A percentile compares a stretch with the other conserved stretches of the same genome.
phyloP scores from a whole-genome alignment of 2,797 vertebrate genomes.

The Macropus fuliginosus region DNA sequence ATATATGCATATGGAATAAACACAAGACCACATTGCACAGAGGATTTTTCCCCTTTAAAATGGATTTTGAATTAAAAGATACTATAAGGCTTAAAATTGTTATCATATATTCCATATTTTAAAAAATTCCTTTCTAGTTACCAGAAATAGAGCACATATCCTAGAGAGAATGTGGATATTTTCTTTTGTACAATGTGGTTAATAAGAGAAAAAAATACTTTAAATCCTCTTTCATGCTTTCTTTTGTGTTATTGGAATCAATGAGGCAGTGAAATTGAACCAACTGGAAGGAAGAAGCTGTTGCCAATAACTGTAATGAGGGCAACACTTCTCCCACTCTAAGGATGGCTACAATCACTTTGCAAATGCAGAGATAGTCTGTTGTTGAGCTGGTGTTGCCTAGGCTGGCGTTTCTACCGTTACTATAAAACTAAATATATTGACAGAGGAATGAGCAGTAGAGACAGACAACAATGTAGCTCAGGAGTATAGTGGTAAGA shows the following conservation, averaged over 20 bases:
- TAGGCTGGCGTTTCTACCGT: background rate
- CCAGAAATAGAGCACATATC: background rate
- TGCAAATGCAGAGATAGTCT: background rate
- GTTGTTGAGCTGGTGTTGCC: background rate
- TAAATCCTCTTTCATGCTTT: background rate
- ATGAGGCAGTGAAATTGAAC: background rate
- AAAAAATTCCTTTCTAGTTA: conserved; percentile 32
- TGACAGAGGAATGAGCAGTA: background rate
- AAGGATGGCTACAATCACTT: background rate
- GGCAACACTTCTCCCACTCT: background rate
- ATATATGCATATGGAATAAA: background rate
- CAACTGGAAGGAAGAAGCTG: background rate
- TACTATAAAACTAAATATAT: background rate
- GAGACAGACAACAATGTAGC: background rate
- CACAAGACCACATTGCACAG: background rate
- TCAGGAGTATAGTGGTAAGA: background rate
- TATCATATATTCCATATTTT: conserved; percentile 23
- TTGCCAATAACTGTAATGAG: background rate
- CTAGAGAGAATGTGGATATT: background rate
- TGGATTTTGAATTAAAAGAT: conserved; percentile 53
- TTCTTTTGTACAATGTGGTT: background rate
- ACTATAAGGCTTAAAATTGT: conserved; percentile 21
- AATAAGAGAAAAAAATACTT: conserved; percentile 21
- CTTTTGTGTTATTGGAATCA: background rate
- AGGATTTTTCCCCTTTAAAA: conserved; percentile 4